These are phyloP conservation scores for Pogonomyrmex barbatus DNA, from an alignment of 1,140 invertebrate genomes.

Conservation along the genomic window DNA sequence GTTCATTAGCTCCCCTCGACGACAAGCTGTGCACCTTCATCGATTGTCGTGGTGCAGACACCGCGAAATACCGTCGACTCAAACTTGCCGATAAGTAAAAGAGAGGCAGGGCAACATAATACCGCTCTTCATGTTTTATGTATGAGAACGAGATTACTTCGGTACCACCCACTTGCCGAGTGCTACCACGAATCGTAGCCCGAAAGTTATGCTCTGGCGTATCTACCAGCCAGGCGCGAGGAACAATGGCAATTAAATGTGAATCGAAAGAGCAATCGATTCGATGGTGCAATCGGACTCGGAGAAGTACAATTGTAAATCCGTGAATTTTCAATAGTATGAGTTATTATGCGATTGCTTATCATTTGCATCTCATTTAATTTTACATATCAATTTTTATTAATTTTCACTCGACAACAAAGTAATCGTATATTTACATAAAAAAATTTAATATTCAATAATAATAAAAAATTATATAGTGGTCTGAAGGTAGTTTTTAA, in stretches of 20 bases:
- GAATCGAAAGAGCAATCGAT: not conserved
- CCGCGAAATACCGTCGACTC: conserved; percentile 46
- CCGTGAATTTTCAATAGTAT: not conserved
- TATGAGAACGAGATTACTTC: conserved; percentile 78
- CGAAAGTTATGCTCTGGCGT: not conserved
- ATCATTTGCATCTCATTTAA: not conserved
- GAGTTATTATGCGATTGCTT: not conserved
- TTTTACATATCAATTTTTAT: not conserved
- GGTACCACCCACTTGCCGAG: conserved; percentile 75
- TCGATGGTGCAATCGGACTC: not conserved
- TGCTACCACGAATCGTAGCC: conserved; percentile 55
- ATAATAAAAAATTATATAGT: not conserved
- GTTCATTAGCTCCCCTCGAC: conserved; percentile 49
- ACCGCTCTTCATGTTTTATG: conserved; percentile 77
- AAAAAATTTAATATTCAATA: conserved; percentile 10
- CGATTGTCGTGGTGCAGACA: not conserved
- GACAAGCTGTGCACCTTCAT: not conserved
- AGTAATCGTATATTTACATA: not conserved
- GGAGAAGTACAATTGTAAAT: not conserved
- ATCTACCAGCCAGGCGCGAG: conserved; percentile 8
- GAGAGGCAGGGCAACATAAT: conserved; percentile 65
- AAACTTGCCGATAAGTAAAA: conserved; percentile 58
- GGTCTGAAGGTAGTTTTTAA: too few species aligned
- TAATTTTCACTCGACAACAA: not conserved
- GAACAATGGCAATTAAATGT: conserved; percentile 32